A percentile compares a stretch with the other conserved stretches of the same genome.
These are phyloP conservation scores for Campoplex nolae DNA, from an alignment of 2,888 invertebrate species.

Conservation along the genomic window DNA sequence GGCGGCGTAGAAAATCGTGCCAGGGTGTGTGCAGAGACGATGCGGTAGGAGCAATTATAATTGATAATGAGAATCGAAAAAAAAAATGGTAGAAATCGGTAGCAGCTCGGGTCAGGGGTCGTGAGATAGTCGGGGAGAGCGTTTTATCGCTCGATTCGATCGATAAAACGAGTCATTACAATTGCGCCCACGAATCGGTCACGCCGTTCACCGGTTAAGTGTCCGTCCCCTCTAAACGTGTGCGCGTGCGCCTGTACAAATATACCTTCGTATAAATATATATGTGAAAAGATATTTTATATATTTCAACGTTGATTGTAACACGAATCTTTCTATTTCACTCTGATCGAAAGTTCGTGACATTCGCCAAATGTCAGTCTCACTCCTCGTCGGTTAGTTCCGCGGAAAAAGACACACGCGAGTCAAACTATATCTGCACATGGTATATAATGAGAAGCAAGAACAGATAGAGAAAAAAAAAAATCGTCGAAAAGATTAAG, in stretches of 20 bases:
- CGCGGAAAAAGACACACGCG: constrained; percentile 52
- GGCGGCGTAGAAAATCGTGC: constrained; percentile 37
- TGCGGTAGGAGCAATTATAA: constrained; percentile 42
- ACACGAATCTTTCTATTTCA: constrained; percentile 33
- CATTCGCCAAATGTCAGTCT: constrained; percentile 66
- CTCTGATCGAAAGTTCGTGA: constrained; percentile 60
- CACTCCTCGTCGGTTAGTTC: constrained; percentile 56
- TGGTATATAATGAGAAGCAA: neutral
- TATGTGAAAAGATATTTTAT: neutral
- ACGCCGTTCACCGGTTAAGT: constrained; percentile 59
- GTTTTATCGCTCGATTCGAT: constrained; percentile 67
- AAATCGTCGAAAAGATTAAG: constrained; percentile 15
- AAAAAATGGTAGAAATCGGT: constrained; percentile 43
- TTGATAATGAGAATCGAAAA: neutral
- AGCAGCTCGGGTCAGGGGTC: constrained; percentile 46
- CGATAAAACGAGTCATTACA: constrained; percentile 66
- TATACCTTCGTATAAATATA: neutral
- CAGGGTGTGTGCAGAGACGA: constrained; percentile 12
- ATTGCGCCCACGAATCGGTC: constrained; percentile 67
- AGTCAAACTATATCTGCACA: constrained; percentile 18
- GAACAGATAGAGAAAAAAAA: neutral
- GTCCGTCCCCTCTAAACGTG: constrained; percentile 23
- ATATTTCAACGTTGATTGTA: neutral
- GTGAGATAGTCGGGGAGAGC: constrained; percentile 61
- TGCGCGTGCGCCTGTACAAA: neutral